Conservation (phyloP, 2,113 vertebrate genomes). For the Calidris pygmaea region DNA sequence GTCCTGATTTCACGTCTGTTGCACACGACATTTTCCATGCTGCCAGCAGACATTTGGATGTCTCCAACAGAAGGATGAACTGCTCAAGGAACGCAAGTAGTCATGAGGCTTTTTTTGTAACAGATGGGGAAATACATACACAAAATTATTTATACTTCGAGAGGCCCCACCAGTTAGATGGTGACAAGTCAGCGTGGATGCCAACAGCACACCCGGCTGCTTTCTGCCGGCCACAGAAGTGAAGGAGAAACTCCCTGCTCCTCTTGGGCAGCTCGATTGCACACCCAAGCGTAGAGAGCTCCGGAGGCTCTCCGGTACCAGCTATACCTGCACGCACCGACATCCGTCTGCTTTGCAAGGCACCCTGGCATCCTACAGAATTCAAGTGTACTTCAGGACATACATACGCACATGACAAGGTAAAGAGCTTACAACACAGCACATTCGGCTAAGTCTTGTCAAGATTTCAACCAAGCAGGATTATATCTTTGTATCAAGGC, state of each 20-base stretch:
- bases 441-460: not conserved
- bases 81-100: not conserved
- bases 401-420: not conserved
- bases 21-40: not conserved
- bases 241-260: not conserved
- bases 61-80: not conserved
- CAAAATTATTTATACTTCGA: not conserved
- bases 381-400: not conserved
- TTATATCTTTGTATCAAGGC: not conserved
- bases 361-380: not conserved
- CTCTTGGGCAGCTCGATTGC: not conserved
- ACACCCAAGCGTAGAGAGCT: not conserved
- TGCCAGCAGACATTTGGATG: not conserved
- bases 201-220: fast-evolving
- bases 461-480: not conserved
- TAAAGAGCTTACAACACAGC: not conserved
- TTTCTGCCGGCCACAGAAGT: not conserved
- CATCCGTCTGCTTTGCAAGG: fast-evolving
- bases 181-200: not conserved
- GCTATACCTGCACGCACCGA: not conserved
- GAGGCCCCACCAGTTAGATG: not conserved
- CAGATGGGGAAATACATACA: not conserved
- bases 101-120: not conserved
- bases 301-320: not conserved
- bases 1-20: not conserved